Percentiles rank a stretch among this genome's conserved stretches.
phyloP scores from a whole-genome alignment of 2,888 invertebrate species.

The Nysson spinosus region DNA sequence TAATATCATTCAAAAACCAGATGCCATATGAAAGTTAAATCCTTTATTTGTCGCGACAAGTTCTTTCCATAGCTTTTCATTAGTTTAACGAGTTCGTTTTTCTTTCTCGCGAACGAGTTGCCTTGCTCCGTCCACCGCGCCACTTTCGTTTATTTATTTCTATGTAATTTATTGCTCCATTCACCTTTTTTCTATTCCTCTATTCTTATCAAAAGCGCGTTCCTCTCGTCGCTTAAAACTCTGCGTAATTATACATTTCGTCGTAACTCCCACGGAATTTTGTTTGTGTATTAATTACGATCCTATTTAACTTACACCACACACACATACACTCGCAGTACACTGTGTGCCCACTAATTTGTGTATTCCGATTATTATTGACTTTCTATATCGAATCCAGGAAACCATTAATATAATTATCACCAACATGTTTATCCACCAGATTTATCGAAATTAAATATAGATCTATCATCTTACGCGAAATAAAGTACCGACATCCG shows the following conservation, averaged over 20 bases:
- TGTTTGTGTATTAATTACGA: too few relatives aligned
- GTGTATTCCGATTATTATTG: too few relatives aligned
- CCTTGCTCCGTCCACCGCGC: slow-evolving; percentile 24
- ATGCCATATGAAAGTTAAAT: slow-evolving; percentile 20
- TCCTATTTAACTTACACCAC: too few relatives aligned
- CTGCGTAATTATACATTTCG: slow-evolving; percentile 24
- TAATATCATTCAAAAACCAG: slow-evolving; percentile 39
- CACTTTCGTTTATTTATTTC: slow-evolving; percentile 23
- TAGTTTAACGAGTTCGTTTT: slow-evolving; percentile 26
- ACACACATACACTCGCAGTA: too few relatives aligned
- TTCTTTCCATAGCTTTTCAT: slow-evolving; percentile 22
- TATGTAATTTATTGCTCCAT: slow-evolving; percentile 24
- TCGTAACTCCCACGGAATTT: slow-evolving; percentile 21
- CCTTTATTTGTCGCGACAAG: slow-evolving; percentile 24
- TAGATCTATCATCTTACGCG: too few relatives aligned
- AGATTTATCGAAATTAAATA: too few relatives aligned
- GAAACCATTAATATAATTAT: too few relatives aligned
- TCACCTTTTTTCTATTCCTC: slow-evolving; percentile 36
- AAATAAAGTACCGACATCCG: too few relatives aligned
- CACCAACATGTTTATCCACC: too few relatives aligned
- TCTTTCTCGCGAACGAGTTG: slow-evolving; percentile 13
- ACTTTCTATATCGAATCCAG: too few relatives aligned
- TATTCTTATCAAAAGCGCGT: slow-evolving; percentile 27
- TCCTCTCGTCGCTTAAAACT: slow-evolving; percentile 23
- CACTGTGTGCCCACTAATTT: too few relatives aligned